Base-by-base conservation (phyloP, 35 echinoderm and acorn worm species). In the Stichopus chloronotus region DNA sequence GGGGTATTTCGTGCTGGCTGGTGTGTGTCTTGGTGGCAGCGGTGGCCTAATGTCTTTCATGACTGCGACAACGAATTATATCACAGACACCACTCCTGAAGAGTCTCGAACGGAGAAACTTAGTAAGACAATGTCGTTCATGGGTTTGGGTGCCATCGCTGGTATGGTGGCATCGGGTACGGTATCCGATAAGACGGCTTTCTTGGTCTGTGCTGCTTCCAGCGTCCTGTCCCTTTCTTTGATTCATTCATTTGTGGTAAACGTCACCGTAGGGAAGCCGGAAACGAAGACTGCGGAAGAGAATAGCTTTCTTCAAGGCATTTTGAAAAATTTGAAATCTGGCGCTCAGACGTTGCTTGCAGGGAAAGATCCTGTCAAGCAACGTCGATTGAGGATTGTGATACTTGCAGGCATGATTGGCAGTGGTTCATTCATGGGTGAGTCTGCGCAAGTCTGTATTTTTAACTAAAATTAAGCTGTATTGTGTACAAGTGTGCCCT, bases 21-120 rank as follows among this genome's bases (percentile, higher is more conserved):
- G 86, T 11, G 22, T 93, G 4, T 77, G 58, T 13, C 61, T 96
- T 24, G 97, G 97, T 55, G 11, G 94, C 21, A 84, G 94, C 55
- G 97, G 97, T 83, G 95, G 97, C 1, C 63, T 98, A 5, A 93
- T 93, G 52, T 93, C 95, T 20, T 98, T 96, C 76, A 91, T 96
- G 59, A 83, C 91, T 9, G 71, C 93, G 6, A 76, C 93, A 9
- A 92, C 90, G 58, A 96, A 92, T 72, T 98, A 96, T 22, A 91
- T 98, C 55, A 96, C 97, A 5, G 97, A 98, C 76, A 94, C 57
- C 63, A 98, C 97, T 11, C 93, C 90, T 3, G 91, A 72, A 74
- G 86, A 94, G 54, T 52, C 88, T 56, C 86, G 97, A 9, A 98
- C 97, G 21, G 91, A 94, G 63, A 78, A 87, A 2, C 92, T 98